These are phyloP conservation scores for Protosalanx chinensis DNA, from an alignment of 2,797 vertebrate species.

Conservation along the genomic window DNA sequence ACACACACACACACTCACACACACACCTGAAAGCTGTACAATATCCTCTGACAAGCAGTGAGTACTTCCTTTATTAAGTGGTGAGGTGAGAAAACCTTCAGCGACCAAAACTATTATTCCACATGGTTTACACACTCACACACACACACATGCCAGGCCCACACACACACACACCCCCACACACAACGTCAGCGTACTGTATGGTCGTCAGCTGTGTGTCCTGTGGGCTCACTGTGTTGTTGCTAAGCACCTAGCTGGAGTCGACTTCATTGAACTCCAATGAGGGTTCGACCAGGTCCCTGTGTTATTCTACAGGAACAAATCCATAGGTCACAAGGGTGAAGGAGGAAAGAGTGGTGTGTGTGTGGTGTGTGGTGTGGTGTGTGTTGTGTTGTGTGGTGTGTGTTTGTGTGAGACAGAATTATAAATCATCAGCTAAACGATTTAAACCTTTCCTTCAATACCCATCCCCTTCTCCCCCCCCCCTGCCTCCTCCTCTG, in stretches of 20 bases:
- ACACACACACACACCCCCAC: conserved; percentile 3
- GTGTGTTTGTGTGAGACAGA: not conserved
- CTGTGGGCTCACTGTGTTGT: not conserved
- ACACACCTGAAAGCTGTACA: not conserved
- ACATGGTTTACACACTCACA: not conserved
- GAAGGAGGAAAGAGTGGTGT: not conserved
- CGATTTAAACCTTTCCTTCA: not conserved
- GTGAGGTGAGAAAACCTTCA: not conserved
- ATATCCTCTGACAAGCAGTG: not conserved
- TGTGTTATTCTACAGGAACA: not conserved
- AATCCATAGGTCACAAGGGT: conserved; percentile 9
- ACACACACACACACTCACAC: no score
- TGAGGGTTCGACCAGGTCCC: conserved; percentile 2
- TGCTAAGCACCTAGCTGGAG: not conserved
- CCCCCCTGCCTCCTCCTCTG: not conserved
- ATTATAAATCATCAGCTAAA: not conserved
- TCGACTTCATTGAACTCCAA: conserved; percentile 1
- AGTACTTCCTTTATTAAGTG: not conserved
- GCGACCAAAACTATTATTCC: not conserved
- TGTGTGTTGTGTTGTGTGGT: not conserved
- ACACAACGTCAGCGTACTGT: no score
- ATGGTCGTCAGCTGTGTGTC: not conserved
- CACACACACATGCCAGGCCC: conserved; percentile 1
- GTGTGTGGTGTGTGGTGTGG: not conserved
- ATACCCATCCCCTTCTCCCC: not conserved